These are phyloP conservation scores for Drosophila teissieri DNA, from an alignment of 1,140 invertebrate genomes.

Conservation along the genomic window DNA sequence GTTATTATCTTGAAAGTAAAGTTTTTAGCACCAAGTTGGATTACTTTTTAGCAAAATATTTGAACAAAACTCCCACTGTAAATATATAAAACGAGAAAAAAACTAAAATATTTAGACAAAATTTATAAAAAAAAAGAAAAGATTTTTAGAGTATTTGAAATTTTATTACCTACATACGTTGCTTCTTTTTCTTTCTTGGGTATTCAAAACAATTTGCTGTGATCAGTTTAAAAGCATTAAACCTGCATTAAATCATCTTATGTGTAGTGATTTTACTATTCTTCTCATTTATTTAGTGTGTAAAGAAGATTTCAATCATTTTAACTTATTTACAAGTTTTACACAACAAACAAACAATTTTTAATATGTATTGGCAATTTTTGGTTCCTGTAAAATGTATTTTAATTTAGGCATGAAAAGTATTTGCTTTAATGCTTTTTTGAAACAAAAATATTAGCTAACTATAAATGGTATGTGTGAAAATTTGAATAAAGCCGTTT, in stretches of 20 bases:
- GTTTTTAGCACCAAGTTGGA: slow-evolving; percentile 44
- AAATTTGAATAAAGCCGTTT: slow-evolving; percentile 36
- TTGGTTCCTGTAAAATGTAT: slow-evolving; percentile 55
- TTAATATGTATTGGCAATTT: slow-evolving; percentile 33
- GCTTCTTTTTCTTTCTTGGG: slow-evolving; percentile 54
- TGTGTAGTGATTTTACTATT: slow-evolving; percentile 37
- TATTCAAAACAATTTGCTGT: slow-evolving; percentile 74
- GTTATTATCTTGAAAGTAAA: slow-evolving; percentile 21
- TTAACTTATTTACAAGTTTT: slow-evolving; percentile 58
- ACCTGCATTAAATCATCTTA: slow-evolving; percentile 45
- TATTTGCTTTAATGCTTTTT: slow-evolving; percentile 38
- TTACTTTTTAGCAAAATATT: slow-evolving; percentile 62
- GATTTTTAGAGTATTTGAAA: slow-evolving; percentile 1
- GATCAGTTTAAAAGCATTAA: slow-evolving; percentile 73
- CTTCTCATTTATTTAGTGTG: slow-evolving; percentile 74
- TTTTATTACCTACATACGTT: slow-evolving; percentile 1
- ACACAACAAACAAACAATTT: slow-evolving; percentile 6
- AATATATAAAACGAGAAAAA: slow-evolving; percentile 46
- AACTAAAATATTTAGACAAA: slow-evolving; percentile 26
- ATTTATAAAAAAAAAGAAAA: slow-evolving; percentile 11
- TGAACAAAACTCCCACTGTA: slow-evolving; percentile 54
- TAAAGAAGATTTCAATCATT: slow-evolving; percentile 36
- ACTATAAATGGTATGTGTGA: slow-evolving; percentile 60
- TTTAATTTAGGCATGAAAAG: slow-evolving; percentile 22
- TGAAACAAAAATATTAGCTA: slow-evolving; percentile 43